Evolutionary conservation across 1,140 invertebrate species (phyloP), one percentile per base, ranked within the genome.

Genomic region (Drosophila rhopaloa): DNA sequence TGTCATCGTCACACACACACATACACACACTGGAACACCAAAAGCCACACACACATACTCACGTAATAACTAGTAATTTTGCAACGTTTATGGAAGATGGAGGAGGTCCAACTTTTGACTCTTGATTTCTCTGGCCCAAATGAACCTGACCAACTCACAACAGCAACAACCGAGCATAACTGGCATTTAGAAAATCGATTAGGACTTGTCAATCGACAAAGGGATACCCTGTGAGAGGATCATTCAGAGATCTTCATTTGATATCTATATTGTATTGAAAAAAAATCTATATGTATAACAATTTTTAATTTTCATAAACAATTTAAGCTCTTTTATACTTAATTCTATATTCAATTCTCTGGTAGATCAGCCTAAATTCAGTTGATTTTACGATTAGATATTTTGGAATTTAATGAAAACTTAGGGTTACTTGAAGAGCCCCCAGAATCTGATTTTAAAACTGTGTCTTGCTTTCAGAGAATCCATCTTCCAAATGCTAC

Each of bases 91-190:
- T 82, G 60, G 56, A 53, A 66, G 59, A 56, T 53, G 76, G 44
- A 63, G 59, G 35, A 29, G 57, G 61, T 66, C 68, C 67, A 79
- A 79, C 79, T 88, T 88, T 74, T 82, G 79, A 89, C 83, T 88
- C 85, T 83, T 86, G 79, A 88, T 82, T 86, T 81, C 67, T 81
- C 66, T 88, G 79, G 83, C 76, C 83, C 65, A 86, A 86, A 86
- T 88, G 83, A 86, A 86, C 53, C 76, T 62, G 65, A 56, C 73
- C 56, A 66, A 50, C 63, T 50, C 41, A 43, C 41, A 60, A 19
- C 40, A 38, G 40, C 55, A 59, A 59, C 41, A 46, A 46, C 41
- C 16, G 13, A 32, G 51, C 38, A 54, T 43, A 50, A 72, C 68
- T 50, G 68, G 41, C 68, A 70, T 71, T 71, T 57, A 48, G 40